Percentiles rank a stretch among this genome's conserved stretches.
Evolutionary conservation across 2,797 vertebrate species (phyloP).

Genomic region (Masticophis lateralis): DNA sequence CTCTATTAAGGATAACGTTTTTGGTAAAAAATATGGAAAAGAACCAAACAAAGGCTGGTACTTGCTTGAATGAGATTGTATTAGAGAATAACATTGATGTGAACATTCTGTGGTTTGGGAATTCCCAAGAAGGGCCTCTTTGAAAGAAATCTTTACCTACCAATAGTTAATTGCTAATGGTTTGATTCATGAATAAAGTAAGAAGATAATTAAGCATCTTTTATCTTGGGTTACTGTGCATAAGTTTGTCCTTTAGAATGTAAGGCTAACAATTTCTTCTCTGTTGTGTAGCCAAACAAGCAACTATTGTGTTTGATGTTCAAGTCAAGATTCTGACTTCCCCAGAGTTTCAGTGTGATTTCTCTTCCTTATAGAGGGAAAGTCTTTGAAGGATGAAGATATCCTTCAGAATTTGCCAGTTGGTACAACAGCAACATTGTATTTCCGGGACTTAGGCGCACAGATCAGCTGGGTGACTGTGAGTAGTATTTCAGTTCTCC

Average conservation of each 20-base stretch:
- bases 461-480: slow-evolving; percentile 99
- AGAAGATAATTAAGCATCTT: neutral
- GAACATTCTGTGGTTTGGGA: neutral
- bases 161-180: neutral
- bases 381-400: slow-evolving; percentile 92
- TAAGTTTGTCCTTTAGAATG: neutral
- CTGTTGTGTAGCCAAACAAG: neutral
- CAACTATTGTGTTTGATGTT: neutral
- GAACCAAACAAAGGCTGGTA: neutral
- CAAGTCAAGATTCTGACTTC: neutral
- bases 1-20: neutral
- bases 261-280: neutral
- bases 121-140: neutral
- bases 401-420: slow-evolving; percentile 91
- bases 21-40: neutral
- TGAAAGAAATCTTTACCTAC: neutral
- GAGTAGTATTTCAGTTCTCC: slow-evolving; percentile 56
- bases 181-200: neutral
- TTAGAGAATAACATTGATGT: neutral
- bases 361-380: slow-evolving; percentile 80
- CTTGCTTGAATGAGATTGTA: neutral
- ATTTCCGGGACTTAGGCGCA: slow-evolving; percentile 92
- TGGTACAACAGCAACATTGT: slow-evolving; percentile 92
- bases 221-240: neutral
- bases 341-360: slow-evolving; percentile 4